Conservation (phyloP, 2,888 invertebrate species). For the Drosophila melanosoma region DNA sequence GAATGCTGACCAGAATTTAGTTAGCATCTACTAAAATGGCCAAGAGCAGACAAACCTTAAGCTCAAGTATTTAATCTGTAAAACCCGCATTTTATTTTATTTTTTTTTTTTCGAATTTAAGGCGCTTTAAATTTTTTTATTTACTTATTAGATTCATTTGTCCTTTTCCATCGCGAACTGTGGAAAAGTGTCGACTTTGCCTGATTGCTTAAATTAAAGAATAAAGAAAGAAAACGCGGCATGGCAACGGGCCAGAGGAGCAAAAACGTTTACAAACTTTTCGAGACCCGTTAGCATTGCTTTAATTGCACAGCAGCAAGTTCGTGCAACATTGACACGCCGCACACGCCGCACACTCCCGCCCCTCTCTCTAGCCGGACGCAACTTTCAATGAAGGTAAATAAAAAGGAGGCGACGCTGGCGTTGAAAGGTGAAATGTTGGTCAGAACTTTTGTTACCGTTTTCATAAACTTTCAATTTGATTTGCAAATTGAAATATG, state of each 20-base stretch:
- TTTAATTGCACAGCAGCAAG: conserved; percentile 59
- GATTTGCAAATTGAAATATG: conserved; percentile 74
- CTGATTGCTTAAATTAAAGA: conserved; percentile 63
- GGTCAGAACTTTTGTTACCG: conserved; percentile 22
- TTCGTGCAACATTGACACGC: conserved; percentile 19
- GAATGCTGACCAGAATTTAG: conserved; percentile 45
- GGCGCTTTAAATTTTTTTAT: not conserved
- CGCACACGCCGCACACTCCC: not conserved
- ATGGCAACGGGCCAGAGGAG: conserved; percentile 7
- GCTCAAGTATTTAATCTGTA: conserved; percentile 5
- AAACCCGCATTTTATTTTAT: not conserved
- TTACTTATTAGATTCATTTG: conserved; percentile 2
- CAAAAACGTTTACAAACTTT: conserved; percentile 42
- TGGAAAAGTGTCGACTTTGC: conserved; percentile 25
- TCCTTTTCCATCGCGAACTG: not conserved
- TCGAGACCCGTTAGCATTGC: conserved; percentile 40
- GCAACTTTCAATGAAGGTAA: conserved; percentile 40
- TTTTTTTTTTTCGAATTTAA: not conserved
- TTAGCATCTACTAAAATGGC: conserved; percentile 4
- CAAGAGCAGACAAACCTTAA: conserved; percentile 2
- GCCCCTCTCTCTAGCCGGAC: not conserved
- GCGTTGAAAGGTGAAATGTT: conserved; percentile 47
- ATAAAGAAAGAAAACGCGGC: conserved; percentile 10
- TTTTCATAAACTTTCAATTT: conserved; percentile 49
- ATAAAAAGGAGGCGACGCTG: conserved; percentile 29